Percentiles rank a stretch among this genome's conserved stretches.
phyloP scores from a whole-genome alignment of 1,140 invertebrate genomes.

The Diprion similis region DNA sequence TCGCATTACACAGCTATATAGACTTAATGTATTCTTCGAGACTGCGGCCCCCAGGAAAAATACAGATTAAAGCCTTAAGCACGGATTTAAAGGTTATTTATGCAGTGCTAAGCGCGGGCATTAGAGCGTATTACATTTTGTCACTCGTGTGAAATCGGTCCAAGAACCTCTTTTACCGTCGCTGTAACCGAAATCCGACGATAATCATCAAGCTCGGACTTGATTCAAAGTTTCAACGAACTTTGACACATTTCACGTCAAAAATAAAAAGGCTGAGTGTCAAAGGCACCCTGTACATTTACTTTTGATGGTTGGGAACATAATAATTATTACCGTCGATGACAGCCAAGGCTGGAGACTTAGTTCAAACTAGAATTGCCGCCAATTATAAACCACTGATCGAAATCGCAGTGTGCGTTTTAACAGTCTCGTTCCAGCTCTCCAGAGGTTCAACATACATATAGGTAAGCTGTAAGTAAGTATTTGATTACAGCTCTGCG shows the following conservation, averaged over 20 bases:
- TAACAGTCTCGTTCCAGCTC: conserved; percentile 32
- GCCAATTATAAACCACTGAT: conserved; percentile 8
- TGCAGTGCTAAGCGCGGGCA: conserved; percentile 59
- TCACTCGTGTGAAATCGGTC: neutral
- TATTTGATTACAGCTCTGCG: conserved; percentile 55
- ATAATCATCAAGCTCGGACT: too few species aligned
- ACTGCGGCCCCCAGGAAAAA: conserved; percentile 44
- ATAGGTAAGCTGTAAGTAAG: conserved; percentile 41
- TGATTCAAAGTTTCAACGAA: too few species aligned
- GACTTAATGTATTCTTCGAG: conserved; percentile 54
- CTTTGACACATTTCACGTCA: too few species aligned
- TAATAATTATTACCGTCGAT: neutral
- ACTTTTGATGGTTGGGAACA: too few species aligned
- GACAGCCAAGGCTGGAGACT: conserved; percentile 11
- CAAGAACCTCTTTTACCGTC: neutral
- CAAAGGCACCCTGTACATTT: too few species aligned
- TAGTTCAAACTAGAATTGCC: conserved; percentile 19
- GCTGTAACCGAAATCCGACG: neutral
- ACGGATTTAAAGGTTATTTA: conserved; percentile 64
- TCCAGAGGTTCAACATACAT: neutral
- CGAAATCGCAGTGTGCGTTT: conserved; percentile 25
- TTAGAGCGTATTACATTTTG: conserved; percentile 56
- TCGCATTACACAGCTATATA: too few species aligned
- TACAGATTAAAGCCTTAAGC: conserved; percentile 62
- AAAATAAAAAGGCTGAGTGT: neutral